Conservation (phyloP, 2,797 vertebrate species). For the Lepidocolaptes lacrymiger region DNA sequence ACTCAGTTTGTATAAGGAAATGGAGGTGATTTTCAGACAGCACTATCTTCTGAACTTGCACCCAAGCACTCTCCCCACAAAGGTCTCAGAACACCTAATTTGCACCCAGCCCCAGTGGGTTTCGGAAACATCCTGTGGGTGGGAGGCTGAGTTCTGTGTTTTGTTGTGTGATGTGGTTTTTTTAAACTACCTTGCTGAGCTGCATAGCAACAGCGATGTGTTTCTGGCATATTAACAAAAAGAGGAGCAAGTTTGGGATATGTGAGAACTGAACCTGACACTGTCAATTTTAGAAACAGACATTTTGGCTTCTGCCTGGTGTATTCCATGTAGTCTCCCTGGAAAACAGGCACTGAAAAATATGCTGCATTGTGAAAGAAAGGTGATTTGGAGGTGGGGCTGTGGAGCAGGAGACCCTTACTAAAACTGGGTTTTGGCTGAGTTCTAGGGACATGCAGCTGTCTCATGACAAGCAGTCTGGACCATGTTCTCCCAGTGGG, state of each 20-base stretch:
- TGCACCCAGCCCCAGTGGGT: neutral
- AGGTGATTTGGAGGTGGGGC: neutral
- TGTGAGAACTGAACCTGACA: neutral
- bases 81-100: neutral
- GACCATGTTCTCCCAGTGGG: neutral
- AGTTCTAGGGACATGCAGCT: neutral
- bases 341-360: neutral
- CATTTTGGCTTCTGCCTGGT: neutral
- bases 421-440: neutral
- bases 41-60: neutral
- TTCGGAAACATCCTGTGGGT: constrained; percentile 4
- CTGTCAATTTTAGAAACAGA: neutral
- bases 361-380: neutral
- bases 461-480: neutral
- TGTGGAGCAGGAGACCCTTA: neutral
- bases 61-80: neutral
- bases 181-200: constrained; percentile 14
- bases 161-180: neutral
- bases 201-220: constrained; percentile 45
- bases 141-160: neutral
- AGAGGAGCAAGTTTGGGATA: neutral
- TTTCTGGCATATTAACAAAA: neutral
- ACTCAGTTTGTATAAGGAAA: neutral
- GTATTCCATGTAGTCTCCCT: neutral
- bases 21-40: neutral